Conservation (phyloP, 2,113 vertebrate species). For the Pavo muticus region DNA sequence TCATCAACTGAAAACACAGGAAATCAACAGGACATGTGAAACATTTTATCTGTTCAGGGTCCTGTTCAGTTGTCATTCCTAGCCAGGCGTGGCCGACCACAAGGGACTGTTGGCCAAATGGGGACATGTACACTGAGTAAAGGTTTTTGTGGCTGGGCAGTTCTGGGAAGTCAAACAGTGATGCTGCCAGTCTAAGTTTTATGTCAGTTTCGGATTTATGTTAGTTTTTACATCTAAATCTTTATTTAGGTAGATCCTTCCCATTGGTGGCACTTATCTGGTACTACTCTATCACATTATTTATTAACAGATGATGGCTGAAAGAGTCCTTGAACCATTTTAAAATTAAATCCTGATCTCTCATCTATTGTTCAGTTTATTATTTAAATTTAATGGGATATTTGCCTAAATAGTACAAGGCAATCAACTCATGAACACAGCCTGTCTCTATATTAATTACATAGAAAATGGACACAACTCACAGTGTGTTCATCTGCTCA, state of each 20-base stretch:
- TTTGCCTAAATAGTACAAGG: not conserved
- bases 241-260: not conserved
- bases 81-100: not conserved
- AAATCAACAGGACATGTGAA: not conserved
- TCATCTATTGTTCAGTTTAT: not conserved
- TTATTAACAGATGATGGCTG: not conserved
- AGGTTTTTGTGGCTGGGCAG: not conserved
- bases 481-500: not conserved
- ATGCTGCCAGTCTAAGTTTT: not conserved
- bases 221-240: not conserved
- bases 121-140: not conserved
- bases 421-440: not conserved
- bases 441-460: not conserved
- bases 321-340: not conserved
- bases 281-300: not conserved
- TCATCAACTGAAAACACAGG: not conserved
- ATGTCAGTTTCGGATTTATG: not conserved
- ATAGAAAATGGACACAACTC: not conserved
- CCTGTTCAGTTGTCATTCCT: not conserved
- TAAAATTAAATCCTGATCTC: not conserved
- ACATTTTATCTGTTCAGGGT: not conserved
- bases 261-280: not conserved
- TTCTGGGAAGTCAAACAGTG: not conserved
- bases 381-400: not conserved
- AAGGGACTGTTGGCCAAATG: not conserved